phyloP scores from a whole-genome alignment of 2,888 invertebrate species.

The Perithous albicinctus region DNA sequence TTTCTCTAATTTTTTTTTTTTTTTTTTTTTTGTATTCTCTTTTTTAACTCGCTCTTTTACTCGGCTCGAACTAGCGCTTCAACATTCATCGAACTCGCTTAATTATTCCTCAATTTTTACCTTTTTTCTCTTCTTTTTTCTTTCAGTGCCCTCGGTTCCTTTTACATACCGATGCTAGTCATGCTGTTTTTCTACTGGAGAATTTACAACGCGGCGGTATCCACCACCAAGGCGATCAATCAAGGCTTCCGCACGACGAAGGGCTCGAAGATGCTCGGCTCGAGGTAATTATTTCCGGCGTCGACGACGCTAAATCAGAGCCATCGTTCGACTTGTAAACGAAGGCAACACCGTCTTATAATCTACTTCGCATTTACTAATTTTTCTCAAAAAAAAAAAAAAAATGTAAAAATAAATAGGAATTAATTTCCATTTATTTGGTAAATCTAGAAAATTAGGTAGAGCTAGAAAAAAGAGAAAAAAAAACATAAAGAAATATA shows the following conservation, averaged over 20 bases:
- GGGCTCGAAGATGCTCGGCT: conserved; percentile 86
- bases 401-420: background rate
- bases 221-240: conserved; percentile 96
- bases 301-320: background rate
- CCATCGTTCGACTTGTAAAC: background rate
- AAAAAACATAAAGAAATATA: too few relatives aligned
- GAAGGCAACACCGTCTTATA: too few relatives aligned
- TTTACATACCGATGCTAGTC: conserved; percentile 98
- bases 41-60: background rate
- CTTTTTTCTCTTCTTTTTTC: conserved; percentile 49
- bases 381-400: background rate
- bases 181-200: conserved; percentile 99
- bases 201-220: conserved; percentile 97
- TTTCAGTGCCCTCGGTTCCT: conserved; percentile 96
- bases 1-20: background rate
- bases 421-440: background rate
- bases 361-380: background rate
- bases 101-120: too few relatives aligned
- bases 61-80: background rate
- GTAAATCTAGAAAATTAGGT: too few relatives aligned
- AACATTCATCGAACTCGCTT: background rate
- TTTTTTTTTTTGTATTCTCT: too few relatives aligned
- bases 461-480: too few relatives aligned
- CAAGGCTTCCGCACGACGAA: conserved; percentile 96
- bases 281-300: conserved; percentile 75